Percentiles rank a stretch among this genome's conserved stretches.
Conservation (phyloP, 2,888 invertebrate species). For the Tolmerus cingulatus region DNA sequence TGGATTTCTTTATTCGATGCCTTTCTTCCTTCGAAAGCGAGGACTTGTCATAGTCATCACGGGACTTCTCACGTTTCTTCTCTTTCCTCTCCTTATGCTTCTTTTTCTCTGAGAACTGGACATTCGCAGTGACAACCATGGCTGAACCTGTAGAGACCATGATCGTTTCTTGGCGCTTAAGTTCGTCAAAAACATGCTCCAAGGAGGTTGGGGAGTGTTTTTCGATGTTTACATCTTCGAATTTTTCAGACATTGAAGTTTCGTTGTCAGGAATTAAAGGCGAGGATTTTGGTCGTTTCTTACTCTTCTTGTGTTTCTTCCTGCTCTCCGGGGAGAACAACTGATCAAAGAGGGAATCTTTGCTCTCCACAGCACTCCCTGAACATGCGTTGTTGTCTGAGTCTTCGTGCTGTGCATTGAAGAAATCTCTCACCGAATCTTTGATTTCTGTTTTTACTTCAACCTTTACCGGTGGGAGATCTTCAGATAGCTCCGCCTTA, state of each 20-base stretch:
- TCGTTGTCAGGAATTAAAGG: conserved; percentile 54
- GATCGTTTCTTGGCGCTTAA: conserved; percentile 60
- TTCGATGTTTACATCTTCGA: conserved; percentile 36
- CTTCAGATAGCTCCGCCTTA: conserved; percentile 15
- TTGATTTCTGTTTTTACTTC: conserved; percentile 51
- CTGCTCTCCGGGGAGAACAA: conserved; percentile 67
- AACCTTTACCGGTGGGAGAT: conserved; percentile 38
- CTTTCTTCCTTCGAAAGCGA: conserved; percentile 62
- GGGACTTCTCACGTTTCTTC: conserved; percentile 60
- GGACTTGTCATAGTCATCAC: conserved; percentile 52
- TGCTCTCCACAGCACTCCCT: conserved; percentile 61
- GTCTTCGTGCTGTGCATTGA: conserved; percentile 42
- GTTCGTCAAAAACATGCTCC: conserved; percentile 65
- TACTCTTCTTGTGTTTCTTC: conserved; percentile 86
- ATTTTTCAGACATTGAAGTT: conserved; percentile 37
- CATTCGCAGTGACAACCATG: conserved; percentile 37
- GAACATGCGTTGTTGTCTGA: conserved; percentile 51
- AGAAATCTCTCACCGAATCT: conserved; percentile 38
- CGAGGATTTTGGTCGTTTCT: conserved; percentile 77
- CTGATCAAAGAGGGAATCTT: conserved; percentile 61
- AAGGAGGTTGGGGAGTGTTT: conserved; percentile 52
- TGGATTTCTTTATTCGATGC: conserved; percentile 66
- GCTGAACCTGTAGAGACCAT: conserved; percentile 36
- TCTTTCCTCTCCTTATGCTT: conserved; percentile 62
- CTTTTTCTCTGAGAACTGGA: conserved; percentile 55